Base-by-base conservation (phyloP, 2,797 vertebrate species). In the Taeniopygia guttata region DNA sequence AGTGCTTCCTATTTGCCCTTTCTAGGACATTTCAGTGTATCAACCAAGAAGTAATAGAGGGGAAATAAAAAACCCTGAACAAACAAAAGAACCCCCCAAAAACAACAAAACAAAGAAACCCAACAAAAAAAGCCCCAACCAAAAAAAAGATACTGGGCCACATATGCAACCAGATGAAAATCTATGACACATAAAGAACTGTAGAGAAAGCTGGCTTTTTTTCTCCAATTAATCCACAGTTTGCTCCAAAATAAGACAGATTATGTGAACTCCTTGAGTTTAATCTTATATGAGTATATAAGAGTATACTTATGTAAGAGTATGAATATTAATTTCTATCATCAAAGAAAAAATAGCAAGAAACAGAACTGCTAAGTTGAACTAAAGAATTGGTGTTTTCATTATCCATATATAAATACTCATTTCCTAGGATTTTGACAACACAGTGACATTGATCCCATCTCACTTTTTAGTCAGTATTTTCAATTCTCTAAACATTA, bases 231-330 rank as follows among this genome's bases (percentile, higher is more conserved):
- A 68, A 86, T n/a, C 8, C 27, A 75, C 11, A 26, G 1, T 49
- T 75, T 88, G 68, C 67, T 87, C 43, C 52, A 89, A 29, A 83
- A 89, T 62, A 89, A 73, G 32, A 9, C 21, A 87, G 10, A 72
- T 59, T 7, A 51, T 6, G 8, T 17, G 11, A 80, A 67, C 69
- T 70, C 38, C 62, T 81, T 64, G 40, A 8, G 19, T 62, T 62
- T 85, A 52, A 59, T 45, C 3, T 16, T 60, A 36, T 34, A 22
- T 52, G 56, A 46, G 46, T 38, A 38, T 59, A 27, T 38, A 59
- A 27, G 34, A 59, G 34, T 59, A 38, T 59, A 38, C 56, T 27
- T 59, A 27, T 36, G 36, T 59, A 38, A 59, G 8, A 59, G 56
- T 15, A 40, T 40, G 1, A 79, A 12, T 20, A 67, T 48, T 58